Evolutionary conservation across 2,888 invertebrate species (phyloP).

Genomic region (Drosophila silvestris): DNA sequence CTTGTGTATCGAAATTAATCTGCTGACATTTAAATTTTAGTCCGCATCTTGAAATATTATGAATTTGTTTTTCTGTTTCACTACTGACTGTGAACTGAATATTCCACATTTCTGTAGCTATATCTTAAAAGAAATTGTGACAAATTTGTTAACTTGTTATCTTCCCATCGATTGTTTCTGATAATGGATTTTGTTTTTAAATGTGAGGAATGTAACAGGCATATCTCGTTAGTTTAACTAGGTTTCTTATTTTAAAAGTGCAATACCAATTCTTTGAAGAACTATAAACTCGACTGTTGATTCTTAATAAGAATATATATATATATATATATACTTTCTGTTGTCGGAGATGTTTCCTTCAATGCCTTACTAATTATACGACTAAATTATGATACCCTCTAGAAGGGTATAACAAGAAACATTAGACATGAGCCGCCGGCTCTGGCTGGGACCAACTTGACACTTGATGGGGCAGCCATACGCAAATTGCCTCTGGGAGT

Average conservation of each 20-base stretch:
- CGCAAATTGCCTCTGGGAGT: slow-evolving; percentile 58
- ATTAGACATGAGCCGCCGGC: slow-evolving; percentile 59
- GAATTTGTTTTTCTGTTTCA: not conserved
- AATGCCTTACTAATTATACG: not conserved
- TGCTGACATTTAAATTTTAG: not conserved
- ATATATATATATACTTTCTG: not conserved
- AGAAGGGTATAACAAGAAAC: slow-evolving; percentile 1
- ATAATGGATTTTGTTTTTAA: not conserved
- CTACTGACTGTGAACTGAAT: not conserved
- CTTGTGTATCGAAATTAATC: not conserved
- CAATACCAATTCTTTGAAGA: not conserved
- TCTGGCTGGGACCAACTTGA: slow-evolving; percentile 30
- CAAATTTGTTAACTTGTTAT: not conserved
- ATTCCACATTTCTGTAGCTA: not conserved
- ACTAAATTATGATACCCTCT: not conserved
- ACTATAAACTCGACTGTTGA: not conserved
- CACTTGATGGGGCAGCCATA: slow-evolving; percentile 54
- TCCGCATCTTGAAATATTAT: not conserved
- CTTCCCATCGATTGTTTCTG: not conserved
- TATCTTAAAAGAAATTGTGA: not conserved
- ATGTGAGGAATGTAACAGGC: not conserved
- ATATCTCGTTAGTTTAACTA: not conserved
- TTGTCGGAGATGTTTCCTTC: not conserved
- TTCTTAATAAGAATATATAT: not conserved
- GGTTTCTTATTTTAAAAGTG: not conserved